Percentiles rank a stretch among this genome's conserved stretches.
phyloP scores from a whole-genome alignment of 2,888 invertebrate species.

The Drosophila ezoana region DNA sequence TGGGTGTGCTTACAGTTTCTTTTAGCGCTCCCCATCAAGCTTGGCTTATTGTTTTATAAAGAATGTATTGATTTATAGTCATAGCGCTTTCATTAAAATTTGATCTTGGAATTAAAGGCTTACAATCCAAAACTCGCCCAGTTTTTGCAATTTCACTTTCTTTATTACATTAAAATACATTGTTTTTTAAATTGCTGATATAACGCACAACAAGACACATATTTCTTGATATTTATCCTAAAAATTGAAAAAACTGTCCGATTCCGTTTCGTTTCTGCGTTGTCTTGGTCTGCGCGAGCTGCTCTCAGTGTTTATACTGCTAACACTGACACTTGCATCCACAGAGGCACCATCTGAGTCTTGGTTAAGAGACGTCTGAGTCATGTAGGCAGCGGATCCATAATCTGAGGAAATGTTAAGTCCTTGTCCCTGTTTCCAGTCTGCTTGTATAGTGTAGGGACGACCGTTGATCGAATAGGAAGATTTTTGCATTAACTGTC shows the following conservation, averaged over 20 bases:
- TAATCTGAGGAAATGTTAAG: constrained; percentile 14
- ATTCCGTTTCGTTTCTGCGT: constrained; percentile 15
- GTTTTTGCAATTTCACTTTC: too few species aligned
- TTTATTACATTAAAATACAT: background rate
- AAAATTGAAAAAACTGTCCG: background rate
- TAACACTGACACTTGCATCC: constrained; percentile 11
- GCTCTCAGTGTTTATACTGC: constrained; percentile 2
- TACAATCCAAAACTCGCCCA: too few species aligned
- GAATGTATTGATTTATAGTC: background rate
- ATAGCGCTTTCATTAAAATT: too few species aligned
- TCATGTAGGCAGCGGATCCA: background rate
- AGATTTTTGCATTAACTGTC: constrained; percentile 23
- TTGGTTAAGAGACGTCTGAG: constrained; percentile 3
- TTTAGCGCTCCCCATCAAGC: constrained; percentile 3
- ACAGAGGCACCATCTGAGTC: background rate
- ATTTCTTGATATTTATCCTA: background rate
- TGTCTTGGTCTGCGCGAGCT: background rate
- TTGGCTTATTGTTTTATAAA: constrained; percentile 3
- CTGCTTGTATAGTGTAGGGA: constrained; percentile 20
- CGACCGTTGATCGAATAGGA: constrained; percentile 33
- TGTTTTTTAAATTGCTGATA: too few species aligned
- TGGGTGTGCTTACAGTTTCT: background rate
- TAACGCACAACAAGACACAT: background rate
- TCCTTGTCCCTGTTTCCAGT: constrained; percentile 28
- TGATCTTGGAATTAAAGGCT: too few species aligned